Evolutionary conservation across 2,797 vertebrate genomes (phyloP).

Genomic region (Todus mexicanus): DNA sequence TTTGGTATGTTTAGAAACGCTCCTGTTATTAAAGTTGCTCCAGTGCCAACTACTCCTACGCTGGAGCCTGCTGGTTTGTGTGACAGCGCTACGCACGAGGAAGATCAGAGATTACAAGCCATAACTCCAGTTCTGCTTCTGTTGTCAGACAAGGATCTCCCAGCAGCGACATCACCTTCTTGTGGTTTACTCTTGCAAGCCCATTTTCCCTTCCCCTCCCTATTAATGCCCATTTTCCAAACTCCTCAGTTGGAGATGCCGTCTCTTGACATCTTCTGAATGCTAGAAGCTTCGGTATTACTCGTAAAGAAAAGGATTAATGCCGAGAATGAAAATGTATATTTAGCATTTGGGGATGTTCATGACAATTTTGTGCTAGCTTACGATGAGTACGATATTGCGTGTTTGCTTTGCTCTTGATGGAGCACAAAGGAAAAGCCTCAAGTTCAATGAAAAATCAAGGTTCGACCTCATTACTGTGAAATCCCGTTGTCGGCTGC

Average conservation of each 20-base stretch:
- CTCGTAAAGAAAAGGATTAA: background rate
- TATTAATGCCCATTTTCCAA: background rate
- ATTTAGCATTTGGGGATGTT: background rate
- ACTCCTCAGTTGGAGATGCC: background rate
- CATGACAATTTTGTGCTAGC: background rate
- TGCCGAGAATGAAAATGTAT: background rate
- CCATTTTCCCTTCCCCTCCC: background rate
- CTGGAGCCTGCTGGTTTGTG: conserved; percentile 10
- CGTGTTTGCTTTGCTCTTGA: background rate
- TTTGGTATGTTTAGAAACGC: background rate
- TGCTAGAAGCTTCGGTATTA: background rate
- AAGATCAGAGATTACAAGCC: background rate
- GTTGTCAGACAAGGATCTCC: conserved; percentile 13
- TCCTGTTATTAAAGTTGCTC: conserved; percentile 6
- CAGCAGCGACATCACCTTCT: background rate
- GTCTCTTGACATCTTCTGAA: background rate
- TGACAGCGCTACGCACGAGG: background rate
- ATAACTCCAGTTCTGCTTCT: background rate
- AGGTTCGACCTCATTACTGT: background rate
- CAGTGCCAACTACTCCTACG: conserved; percentile 4
- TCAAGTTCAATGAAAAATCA: background rate
- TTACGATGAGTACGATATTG: background rate
- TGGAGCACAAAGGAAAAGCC: background rate
- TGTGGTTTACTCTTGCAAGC: conserved; percentile 4
- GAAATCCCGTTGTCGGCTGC: background rate